A percentile compares a stretch with the other conserved stretches of the same genome.
phyloP scores from a whole-genome alignment of 35 echinoderm and acorn worm genomes.

The Amphiura filiformis region DNA sequence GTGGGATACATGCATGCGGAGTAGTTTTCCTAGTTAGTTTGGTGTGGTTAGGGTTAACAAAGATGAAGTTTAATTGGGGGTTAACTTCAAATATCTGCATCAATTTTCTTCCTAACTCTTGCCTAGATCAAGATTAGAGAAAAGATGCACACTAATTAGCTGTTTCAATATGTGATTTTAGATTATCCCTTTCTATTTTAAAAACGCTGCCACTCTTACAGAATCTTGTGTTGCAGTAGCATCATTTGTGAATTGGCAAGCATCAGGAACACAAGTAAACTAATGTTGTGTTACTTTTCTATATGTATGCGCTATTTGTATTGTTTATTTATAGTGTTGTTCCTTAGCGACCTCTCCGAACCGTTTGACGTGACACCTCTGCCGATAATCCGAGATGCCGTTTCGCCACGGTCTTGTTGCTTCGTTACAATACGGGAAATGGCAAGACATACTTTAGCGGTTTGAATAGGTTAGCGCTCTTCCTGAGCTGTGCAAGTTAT shows the following conservation, averaged over 20 bases:
- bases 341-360: neutral
- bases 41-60: too few relatives aligned
- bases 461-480: neutral
- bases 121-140: too few relatives aligned
- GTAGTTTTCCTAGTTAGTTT: too few relatives aligned
- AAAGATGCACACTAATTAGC: too few relatives aligned
- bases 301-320: neutral
- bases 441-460: neutral
- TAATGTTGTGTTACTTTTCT: neutral
- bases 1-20: too few relatives aligned
- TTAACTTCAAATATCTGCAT: too few relatives aligned
- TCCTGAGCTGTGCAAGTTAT: neutral
- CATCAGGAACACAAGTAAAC: neutral
- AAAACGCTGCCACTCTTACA: neutral
- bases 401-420: neutral
- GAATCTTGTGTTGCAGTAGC: neutral
- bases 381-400: neutral
- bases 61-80: too few relatives aligned
- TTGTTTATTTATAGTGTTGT: conserved; percentile 12
- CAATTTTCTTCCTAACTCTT: too few relatives aligned
- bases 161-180: too few relatives aligned
- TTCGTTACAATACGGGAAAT: neutral
- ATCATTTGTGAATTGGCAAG: neutral
- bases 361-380: neutral
- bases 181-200: neutral